Base-by-base conservation (phyloP, 2,113 vertebrate genomes). In the Taurulus bubalis region DNA sequence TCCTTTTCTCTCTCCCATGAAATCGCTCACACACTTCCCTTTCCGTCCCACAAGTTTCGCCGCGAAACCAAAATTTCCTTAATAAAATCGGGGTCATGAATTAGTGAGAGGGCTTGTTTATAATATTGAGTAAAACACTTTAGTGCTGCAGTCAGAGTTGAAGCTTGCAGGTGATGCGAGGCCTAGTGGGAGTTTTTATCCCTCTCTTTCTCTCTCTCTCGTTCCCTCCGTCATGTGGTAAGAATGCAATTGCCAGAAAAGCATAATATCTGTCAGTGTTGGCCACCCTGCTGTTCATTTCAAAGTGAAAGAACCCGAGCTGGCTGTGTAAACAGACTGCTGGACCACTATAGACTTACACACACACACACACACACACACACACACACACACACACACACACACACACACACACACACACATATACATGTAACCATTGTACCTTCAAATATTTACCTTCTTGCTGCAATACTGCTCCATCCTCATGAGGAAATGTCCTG, bases 51-150 rank as follows among this genome's bases (percentile, higher is more conserved):
- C 83, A 83, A 88, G 79, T 87, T 87, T 14, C 70, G 34, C 67
- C 53, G 65, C 72, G 79, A 85, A 90, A 87, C 70, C 36, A 62
- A 24, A 34, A 88, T 87, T 90, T 87, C 89, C 85, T 77, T 87
- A 86, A 89, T 90, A 85, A 90, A 93, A 89, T 77, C 58, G 34
- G 79, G 83, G 24, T 87, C 85, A 89, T 90, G 84, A 93, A 94
- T 93, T 91, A 93, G 87, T 49, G 85, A 85, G 75, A 67, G 79
- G 72, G 75, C 70, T 83, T 89, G 87, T 88, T 86, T 87, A 82
- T 77, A 56, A 83, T 82, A 73, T 80, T 64, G 77, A 91, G 84
- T 49, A 64, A 45, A 79, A 85, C 71, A 83, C 67, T 91, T 80
- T 64, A 84, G 64, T 72, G 73, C 68, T 70, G 80, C 84, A 86